These are phyloP conservation scores for Drosophila mimetica DNA, from an alignment of 2,888 invertebrate species.

Conservation along the genomic window DNA sequence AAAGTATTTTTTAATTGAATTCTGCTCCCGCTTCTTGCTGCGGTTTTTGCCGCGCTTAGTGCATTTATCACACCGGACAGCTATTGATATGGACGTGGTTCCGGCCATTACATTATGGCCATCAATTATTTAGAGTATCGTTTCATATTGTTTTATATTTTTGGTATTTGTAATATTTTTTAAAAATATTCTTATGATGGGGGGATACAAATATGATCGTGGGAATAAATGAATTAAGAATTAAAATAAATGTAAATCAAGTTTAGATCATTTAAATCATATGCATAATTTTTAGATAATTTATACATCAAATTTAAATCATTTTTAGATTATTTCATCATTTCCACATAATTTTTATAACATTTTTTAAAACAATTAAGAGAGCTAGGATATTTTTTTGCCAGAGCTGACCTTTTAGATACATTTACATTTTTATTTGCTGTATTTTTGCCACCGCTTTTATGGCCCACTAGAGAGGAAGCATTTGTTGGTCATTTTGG, in stretches of 20 bases:
- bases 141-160: not conserved
- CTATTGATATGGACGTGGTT: slow-evolving; percentile 34
- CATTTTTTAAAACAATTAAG: slow-evolving; percentile 52
- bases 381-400: no score
- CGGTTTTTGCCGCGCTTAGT: slow-evolving; percentile 20
- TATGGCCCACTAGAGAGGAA: slow-evolving; percentile 4
- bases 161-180: not conserved
- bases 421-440: no score
- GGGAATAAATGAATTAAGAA: no score
- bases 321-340: no score
- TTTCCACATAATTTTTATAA: no score
- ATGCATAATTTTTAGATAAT: no score
- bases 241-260: no score
- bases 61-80: slow-evolving; percentile 33
- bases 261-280: no score
- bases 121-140: slow-evolving; percentile 42
- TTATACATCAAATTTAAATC: no score
- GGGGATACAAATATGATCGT: no score
- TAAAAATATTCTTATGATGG: no score
- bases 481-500: slow-evolving; percentile 27
- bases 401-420: no score
- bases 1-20: slow-evolving; percentile 48
- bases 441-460: not conserved
- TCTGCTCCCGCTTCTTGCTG: slow-evolving; percentile 22
- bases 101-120: slow-evolving; percentile 18